phyloP scores from a whole-genome alignment of 2,888 invertebrate species.

The Hanleya hanleyi region DNA sequence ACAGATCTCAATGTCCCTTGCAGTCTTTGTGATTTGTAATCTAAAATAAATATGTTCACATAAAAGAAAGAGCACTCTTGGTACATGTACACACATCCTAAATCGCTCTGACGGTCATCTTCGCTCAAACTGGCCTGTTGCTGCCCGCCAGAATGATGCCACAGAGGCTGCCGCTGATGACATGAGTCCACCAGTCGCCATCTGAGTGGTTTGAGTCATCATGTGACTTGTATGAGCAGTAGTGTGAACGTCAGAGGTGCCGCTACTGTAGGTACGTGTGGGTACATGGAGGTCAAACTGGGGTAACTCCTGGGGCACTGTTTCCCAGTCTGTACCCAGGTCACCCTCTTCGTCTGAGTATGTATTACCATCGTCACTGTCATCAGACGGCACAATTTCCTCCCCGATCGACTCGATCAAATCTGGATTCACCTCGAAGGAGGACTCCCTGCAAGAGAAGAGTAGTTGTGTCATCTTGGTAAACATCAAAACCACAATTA shows the following conservation, averaged over 20 bases:
- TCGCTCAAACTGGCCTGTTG: slow-evolving; percentile 29
- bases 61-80: too few relatives aligned
- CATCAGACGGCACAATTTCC: slow-evolving; percentile 72
- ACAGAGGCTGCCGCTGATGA: slow-evolving; percentile 88
- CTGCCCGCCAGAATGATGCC: slow-evolving; percentile 82
- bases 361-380: slow-evolving; percentile 78
- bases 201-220: slow-evolving; percentile 10
- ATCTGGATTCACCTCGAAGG: slow-evolving; percentile 76
- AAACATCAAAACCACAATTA: too few relatives aligned
- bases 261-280: slow-evolving; percentile 18
- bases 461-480: too few relatives aligned
- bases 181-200: slow-evolving; percentile 83
- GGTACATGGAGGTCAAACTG: slow-evolving; percentile 41
- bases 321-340: slow-evolving; percentile 87
- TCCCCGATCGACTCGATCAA: slow-evolving; percentile 80
- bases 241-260: slow-evolving; percentile 37
- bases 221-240: slow-evolving; percentile 33
- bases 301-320: slow-evolving; percentile 75
- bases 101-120: slow-evolving; percentile 32
- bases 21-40: too few relatives aligned
- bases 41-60: too few relatives aligned
- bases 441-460: slow-evolving; percentile 41
- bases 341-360: slow-evolving; percentile 78
- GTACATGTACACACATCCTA: too few relatives aligned
- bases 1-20: too few relatives aligned